Base-by-base conservation (phyloP, 2,888 invertebrate genomes). In the Rutpela maculata region DNA sequence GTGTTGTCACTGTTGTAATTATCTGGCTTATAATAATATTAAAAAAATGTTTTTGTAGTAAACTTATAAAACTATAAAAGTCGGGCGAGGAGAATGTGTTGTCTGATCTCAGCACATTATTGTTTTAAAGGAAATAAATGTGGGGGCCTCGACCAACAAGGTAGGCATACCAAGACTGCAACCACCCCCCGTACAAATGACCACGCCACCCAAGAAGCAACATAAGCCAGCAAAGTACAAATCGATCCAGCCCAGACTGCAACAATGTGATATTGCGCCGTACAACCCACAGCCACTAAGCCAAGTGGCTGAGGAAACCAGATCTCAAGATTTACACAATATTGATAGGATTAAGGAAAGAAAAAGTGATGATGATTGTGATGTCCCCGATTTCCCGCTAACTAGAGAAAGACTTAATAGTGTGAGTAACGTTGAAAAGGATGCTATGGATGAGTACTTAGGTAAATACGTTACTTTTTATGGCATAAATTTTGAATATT, bases 381-480 rank as follows among this genome's bases (percentile, higher is more conserved):
- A 84, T 76, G 84, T 83, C 72, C 81, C 78, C 35, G 86, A 86
- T 82, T 86, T 88, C 82, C 86, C 87, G 59, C 80, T 88, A 65
- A 86, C 88, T 10, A 90, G 95, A 70, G 94, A 95, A 87, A 92
- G 95, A 67, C 93, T 95, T 35, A 93, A 94, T 84, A 94, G 94
- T 88, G 93, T 95, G 84, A 94, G 95, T 87, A 94, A 94, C 84
- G 94, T 95, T 86, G 95, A 95, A 88, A 95, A 95, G 84, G 95
- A 96, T 89, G 95, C 95, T 80, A 90, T 96, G 80, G 95, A 95
- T 88, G 96, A 95, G 89, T 96, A 96, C 88, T 91, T 96, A 82
- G 94, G 94, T 87, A 80, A 81, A 82, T 76, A 31, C 17, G 7
- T n/a, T n/a, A 35, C 9, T 22, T 15, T 22, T 60, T 26, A 22